These are phyloP conservation scores for Phymanthus crucifer DNA, from an alignment of 92 coral and sea anemone species.

Conservation along the genomic window DNA sequence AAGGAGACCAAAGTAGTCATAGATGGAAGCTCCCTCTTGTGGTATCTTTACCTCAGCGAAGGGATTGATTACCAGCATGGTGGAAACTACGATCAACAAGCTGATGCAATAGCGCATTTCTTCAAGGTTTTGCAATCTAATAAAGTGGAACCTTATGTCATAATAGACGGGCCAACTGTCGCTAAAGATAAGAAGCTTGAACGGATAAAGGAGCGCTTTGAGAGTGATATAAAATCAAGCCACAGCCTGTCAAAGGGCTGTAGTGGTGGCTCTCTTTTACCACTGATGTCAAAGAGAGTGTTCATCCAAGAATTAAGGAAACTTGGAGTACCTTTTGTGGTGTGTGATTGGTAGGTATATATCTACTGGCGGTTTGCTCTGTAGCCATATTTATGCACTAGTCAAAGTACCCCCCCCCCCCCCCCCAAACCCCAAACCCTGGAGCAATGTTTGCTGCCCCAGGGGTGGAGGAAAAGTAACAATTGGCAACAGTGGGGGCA, in stretches of 20 bases:
- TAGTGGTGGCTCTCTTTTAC: conserved; percentile 38
- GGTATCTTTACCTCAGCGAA: conserved; percentile 46
- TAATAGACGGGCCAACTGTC: conserved; percentile 78
- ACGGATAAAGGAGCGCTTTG: conserved; percentile 46
- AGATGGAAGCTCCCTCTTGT: conserved; percentile 73
- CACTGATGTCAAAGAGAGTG: conserved; percentile 44
- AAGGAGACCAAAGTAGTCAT: conserved; percentile 66
- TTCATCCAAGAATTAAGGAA: conserved; percentile 60
- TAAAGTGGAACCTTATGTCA: conserved; percentile 61
- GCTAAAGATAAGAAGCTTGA: conserved; percentile 68
- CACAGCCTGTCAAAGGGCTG: conserved; percentile 24
- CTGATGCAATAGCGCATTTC: conserved; percentile 52
- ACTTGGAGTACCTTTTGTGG: conserved; percentile 55
- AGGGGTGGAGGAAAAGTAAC: no score
- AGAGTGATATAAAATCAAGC: conserved; percentile 37
- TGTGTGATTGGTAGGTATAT: conserved; percentile 79
- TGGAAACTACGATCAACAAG: conserved; percentile 74
- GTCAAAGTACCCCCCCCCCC: no score
- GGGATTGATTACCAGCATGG: conserved; percentile 69
- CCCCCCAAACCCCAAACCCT: no score
- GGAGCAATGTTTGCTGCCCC: no score
- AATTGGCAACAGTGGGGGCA: no score
- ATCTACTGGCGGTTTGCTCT: no score
- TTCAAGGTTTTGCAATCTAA: conserved; percentile 55
- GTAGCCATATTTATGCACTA: no score